Evolutionary conservation across 2,113 vertebrate genomes (phyloP), one percentile per base, ranked within the genome.

Genomic region (Callaeas wilsoni): DNA sequence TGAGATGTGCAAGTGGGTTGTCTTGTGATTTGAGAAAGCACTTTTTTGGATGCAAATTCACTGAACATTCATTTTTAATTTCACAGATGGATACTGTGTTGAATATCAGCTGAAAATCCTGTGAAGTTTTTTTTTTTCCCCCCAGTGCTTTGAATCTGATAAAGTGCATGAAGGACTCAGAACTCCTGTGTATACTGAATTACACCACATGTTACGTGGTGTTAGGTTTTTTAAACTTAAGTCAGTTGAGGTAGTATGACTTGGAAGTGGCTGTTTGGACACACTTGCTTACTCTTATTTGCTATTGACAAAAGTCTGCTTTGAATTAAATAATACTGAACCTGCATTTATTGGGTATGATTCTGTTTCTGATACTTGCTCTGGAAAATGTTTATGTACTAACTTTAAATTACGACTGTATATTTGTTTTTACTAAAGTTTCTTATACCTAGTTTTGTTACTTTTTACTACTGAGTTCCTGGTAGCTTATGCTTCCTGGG

Each of bases 41-140:
- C 26, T 75, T 77, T 27, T 1, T 80, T 82, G 30, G 55, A 50
- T 79, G 32, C 47, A 64, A 83, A 16, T 77, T 85, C 26, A 62
- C 6, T 12, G n/a, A 74, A 35, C 15, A 10, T 85, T 55, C 47
- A 33, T 76, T 71, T 87, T 42, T 55, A 62, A 65, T 71, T 85
- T 59, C 23, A 33, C 10, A 50, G 35, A 47, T 82, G 39, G 39
- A 46, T 76, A 79, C 39, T 75, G 6, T 90, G 35, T 53, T 89
- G n/a, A 78, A 29, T 53, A 47, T 77, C 15, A 79, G 7, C 35
- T 52, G 19, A 84, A 92, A 84, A 35, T 62, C 27, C 39, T 1
- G 0, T 44, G 8, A 86, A 70, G 8, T 35, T 17, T 39, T 15
- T 35, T 22, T 53, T 59, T 16, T 1, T n/a, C n/a, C 0, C 4